Conservation (phyloP, 2,797 vertebrate species). For the Poliocrania exsul region DNA sequence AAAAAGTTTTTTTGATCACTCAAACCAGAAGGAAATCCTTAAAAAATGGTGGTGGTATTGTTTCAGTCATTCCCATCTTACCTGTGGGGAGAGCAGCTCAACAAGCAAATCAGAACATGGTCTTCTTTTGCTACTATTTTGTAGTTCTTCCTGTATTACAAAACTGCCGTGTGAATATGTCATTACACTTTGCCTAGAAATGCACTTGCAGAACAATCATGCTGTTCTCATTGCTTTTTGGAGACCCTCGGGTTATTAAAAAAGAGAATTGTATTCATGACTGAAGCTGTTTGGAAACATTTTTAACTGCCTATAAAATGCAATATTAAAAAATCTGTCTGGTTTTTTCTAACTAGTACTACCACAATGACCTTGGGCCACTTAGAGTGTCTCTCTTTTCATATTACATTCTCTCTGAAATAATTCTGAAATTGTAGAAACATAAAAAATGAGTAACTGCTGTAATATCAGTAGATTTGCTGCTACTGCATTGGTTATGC, state of each 20-base stretch:
- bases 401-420: background rate
- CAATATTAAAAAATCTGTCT: background rate
- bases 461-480: background rate
- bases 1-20: background rate
- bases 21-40: background rate
- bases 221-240: background rate
- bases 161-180: background rate
- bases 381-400: background rate
- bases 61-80: background rate
- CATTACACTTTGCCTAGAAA: background rate
- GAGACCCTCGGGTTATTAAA: background rate
- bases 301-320: background rate
- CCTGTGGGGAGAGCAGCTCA: background rate
- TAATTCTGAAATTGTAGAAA: background rate
- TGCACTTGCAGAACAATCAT: background rate
- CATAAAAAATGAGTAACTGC: background rate
- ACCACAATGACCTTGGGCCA: background rate
- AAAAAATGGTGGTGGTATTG: background rate
- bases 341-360: background rate
- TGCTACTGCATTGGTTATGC: background rate
- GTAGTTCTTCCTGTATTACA: background rate
- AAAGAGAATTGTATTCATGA: background rate
- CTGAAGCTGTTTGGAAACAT: background rate
- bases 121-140: background rate
- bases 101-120: background rate